Base-by-base conservation (phyloP, 30 jellyfish, hydroid and myxozoan genomes). In the Aurelia coerulea region DNA sequence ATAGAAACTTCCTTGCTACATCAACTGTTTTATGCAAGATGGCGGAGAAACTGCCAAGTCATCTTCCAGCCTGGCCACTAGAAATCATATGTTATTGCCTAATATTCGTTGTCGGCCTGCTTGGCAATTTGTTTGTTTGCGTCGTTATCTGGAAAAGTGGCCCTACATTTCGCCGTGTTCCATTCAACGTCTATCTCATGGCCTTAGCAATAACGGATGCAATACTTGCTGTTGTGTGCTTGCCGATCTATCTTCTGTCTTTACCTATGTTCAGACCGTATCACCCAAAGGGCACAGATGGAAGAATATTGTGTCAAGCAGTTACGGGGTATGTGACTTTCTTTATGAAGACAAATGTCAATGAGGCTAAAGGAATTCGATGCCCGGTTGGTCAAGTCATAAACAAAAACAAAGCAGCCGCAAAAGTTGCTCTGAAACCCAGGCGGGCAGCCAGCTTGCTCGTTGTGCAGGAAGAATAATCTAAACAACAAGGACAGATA, bases 91-190 rank as follows among this genome's bases (percentile, higher is more conserved):
- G 95, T 90, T 88, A 88, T 73, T 50, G 74, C 34, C 17, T 79
- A 15, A 88, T 81, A 14, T 35, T 73, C 10, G 16, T 88, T 10
- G 9, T 82, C 4, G 97, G 97, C 34, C 50, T 63, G 37, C 19
- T 59, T 1, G 97, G 97, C 75, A 88, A 88, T 56, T 35, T 68
- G 18, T 5, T 82, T n/a, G 97, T 88, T 2, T 67, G 89, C 65
- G 37, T 49, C 39, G 94, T 88, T n/a, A 34, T 88, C 1, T 12
- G 73, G 66, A 72, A 69, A 52, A 60, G 67, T 19, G 77, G 83
- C 29, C 79, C 74, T 3, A 65, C 50, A 17, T 46, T 59, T 46
- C 70, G 89, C 2, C 62, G 34, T 4, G 84, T 84, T 31, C 88
- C 97, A 18, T 88, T 88, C 64, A 88, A 88, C 31, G 64, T 88